A percentile compares a stretch with the other conserved stretches of the same genome.
These are phyloP conservation scores for Rhagologus leucostigma DNA, from an alignment of 2,113 vertebrate species.

Conservation along the genomic window DNA sequence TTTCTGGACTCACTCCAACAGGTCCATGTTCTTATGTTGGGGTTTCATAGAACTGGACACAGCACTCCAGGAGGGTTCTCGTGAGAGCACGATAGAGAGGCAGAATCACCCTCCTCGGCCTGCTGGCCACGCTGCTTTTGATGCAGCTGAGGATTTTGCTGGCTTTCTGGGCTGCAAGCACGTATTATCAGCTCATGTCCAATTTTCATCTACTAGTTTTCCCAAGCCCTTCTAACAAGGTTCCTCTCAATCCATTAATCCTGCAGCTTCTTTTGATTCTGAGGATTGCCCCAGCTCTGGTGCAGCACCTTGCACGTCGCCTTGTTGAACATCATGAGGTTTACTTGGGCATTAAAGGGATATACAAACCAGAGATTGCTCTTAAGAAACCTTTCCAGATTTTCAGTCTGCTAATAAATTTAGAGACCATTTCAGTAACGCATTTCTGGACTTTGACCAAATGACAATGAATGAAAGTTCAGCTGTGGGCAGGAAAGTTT, in stretches of 20 bases:
- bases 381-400: not conserved
- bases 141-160: not conserved
- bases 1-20: not conserved
- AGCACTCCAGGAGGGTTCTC: not conserved
- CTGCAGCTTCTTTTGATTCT: not conserved
- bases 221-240: not conserved
- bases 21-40: not conserved
- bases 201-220: not conserved
- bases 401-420: not conserved
- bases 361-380: not conserved
- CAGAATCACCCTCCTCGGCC: not conserved
- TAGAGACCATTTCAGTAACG: not conserved
- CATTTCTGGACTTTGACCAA: not conserved
- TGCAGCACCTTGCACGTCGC: not conserved
- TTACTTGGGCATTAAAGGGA: not conserved
- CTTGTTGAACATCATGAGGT: not conserved
- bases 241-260: not conserved
- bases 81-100: not conserved
- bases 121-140: not conserved
- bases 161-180: not conserved
- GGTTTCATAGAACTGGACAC: fast-evolving
- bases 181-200: too few relatives aligned
- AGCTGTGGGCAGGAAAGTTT: not conserved
- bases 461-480: not conserved
- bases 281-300: fast-evolving